A percentile compares a stretch with the other conserved stretches of the same genome.
Conservation (phyloP, 2,113 vertebrate species). For the Machaerirhynchus nigripectus region DNA sequence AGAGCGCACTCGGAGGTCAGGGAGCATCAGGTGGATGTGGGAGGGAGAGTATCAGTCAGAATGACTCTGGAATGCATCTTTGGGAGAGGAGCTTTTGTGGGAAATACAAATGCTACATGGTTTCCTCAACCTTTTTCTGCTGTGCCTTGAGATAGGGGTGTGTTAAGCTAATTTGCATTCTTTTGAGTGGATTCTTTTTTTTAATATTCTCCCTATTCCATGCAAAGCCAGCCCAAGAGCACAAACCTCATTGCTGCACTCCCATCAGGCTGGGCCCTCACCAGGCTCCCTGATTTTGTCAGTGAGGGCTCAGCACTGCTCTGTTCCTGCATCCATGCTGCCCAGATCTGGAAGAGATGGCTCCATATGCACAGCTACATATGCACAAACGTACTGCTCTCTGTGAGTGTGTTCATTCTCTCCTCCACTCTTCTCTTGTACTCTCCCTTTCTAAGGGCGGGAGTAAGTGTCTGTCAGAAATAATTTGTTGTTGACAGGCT, state of each 20-base stretch:
- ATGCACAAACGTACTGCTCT: neutral
- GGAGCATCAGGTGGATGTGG: neutral
- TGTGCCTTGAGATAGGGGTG: fast-evolving
- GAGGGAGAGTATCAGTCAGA: neutral
- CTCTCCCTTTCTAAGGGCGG: slow-evolving; percentile 6
- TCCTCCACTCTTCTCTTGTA: neutral
- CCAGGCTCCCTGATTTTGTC: neutral
- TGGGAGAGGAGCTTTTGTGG: neutral
- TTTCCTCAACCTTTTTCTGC: neutral
- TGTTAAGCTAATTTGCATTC: neutral
- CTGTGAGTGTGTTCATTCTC: neutral
- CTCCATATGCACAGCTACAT: neutral
- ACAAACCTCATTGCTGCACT: fast-evolving
- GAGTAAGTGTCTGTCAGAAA: slow-evolving; percentile 48
- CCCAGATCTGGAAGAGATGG: neutral
- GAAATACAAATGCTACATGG: fast-evolving
- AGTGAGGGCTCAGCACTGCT: neutral
- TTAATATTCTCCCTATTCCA: neutral
- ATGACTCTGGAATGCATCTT: fast-evolving
- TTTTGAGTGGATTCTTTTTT: neutral
- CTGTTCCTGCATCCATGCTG: neutral
- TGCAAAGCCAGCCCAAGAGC: neutral
- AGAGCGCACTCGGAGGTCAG: neutral
- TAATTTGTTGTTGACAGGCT: slow-evolving; percentile 21
- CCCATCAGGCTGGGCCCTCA: neutral